These are phyloP conservation scores for Andrena bicolor DNA, from an alignment of 2,888 invertebrate species.

Conservation along the genomic window DNA sequence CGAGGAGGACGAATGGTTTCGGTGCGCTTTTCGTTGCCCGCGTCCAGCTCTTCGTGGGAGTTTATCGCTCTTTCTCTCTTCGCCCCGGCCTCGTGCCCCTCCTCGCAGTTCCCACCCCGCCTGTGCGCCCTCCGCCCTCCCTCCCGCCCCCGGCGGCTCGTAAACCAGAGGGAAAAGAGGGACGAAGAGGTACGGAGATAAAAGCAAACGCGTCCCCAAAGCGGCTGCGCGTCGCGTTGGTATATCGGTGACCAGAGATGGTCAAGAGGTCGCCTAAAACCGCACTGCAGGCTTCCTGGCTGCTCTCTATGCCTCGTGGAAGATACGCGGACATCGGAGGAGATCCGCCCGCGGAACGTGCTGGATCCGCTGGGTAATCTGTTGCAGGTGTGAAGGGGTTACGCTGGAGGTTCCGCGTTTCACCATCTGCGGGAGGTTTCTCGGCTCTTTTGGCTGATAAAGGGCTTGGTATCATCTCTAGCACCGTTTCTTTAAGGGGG, in stretches of 20 bases:
- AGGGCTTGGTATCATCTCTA: no score
- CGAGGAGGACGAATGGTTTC: slow-evolving; percentile 67
- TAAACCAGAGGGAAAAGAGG: slow-evolving; percentile 43
- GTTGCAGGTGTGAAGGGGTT: slow-evolving; percentile 39
- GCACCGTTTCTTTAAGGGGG: background rate
- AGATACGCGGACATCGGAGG: background rate
- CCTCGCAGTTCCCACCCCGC: slow-evolving; percentile 10
- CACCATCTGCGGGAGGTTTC: no score
- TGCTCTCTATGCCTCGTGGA: background rate
- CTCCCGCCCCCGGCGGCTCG: slow-evolving; percentile 13
- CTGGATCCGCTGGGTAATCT: slow-evolving; percentile 30
- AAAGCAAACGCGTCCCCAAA: slow-evolving; percentile 63
- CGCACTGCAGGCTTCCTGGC: slow-evolving; percentile 40
- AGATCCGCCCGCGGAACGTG: background rate
- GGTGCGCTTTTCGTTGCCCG: slow-evolving; percentile 67
- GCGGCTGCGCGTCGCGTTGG: slow-evolving; percentile 65
- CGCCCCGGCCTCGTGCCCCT: slow-evolving; percentile 16
- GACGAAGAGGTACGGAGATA: slow-evolving; percentile 56
- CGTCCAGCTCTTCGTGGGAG: slow-evolving; percentile 76
- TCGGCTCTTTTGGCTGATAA: no score
- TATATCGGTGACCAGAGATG: slow-evolving; percentile 70
- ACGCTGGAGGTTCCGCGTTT: slow-evolving; percentile 23
- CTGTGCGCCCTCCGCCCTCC: slow-evolving; percentile 7
- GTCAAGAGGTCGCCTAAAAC: slow-evolving; percentile 67
- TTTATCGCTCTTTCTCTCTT: slow-evolving; percentile 62